Conservation (phyloP, 92 coral and sea anemone genomes). For the Pocillopora meandrina region DNA sequence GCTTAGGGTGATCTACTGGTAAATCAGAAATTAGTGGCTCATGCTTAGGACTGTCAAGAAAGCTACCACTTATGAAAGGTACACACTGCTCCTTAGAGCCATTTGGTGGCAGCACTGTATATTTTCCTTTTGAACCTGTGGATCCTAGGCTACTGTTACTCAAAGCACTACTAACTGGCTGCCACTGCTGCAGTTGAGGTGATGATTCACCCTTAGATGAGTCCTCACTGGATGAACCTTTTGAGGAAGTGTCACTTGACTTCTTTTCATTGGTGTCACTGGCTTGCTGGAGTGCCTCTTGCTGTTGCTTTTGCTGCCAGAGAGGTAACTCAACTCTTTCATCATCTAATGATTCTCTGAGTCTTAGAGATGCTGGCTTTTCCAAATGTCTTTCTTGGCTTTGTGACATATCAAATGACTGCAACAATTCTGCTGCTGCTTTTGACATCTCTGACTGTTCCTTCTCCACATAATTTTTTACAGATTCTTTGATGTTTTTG, state of each 20-base stretch:
- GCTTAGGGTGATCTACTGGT: neutral
- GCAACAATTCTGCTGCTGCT: slow-evolving; percentile 17
- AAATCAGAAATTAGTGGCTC: slow-evolving; percentile 3
- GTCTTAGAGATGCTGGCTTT: neutral
- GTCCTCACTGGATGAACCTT: slow-evolving; percentile 25
- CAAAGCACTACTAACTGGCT: slow-evolving; percentile 33
- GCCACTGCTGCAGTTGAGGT: slow-evolving; percentile 46
- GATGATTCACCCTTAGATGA: neutral
- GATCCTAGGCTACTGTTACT: slow-evolving; percentile 13
- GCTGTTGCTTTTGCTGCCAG: slow-evolving; percentile 35
- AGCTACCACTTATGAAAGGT: slow-evolving; percentile 2
- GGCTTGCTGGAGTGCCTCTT: neutral
- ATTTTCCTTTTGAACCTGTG: neutral
- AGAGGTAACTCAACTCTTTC: slow-evolving; percentile 44
- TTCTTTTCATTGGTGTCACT: slow-evolving; percentile 8
- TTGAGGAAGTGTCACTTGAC: slow-evolving; percentile 19
- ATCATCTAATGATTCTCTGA: slow-evolving; percentile 4
- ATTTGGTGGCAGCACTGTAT: neutral
- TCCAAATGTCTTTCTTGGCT: neutral
- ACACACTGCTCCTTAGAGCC: slow-evolving; percentile 1
- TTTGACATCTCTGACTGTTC: slow-evolving; percentile 20
- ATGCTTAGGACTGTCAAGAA: neutral
- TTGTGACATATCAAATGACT: slow-evolving; percentile 30
- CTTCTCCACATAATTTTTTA: neutral
- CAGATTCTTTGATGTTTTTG: neutral